These are phyloP conservation scores for Ectemnius cavifrons DNA, from an alignment of 2,888 invertebrate species.

Conservation along the genomic window DNA sequence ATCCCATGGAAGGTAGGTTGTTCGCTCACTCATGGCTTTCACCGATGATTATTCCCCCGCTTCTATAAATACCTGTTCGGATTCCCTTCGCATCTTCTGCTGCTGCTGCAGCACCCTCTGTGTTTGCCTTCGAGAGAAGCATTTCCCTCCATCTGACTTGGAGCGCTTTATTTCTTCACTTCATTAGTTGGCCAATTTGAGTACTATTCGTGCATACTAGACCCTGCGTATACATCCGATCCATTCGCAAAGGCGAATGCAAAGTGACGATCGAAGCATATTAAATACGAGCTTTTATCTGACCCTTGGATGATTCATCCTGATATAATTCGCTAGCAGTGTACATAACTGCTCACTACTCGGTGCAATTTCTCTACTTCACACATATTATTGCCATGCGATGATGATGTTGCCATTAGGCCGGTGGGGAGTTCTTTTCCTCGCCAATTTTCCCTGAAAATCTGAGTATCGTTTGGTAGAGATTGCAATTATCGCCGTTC, in stretches of 20 bases:
- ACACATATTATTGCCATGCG: too few relatives aligned
- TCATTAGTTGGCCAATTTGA: too few relatives aligned
- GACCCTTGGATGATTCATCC: slow-evolving; percentile 37
- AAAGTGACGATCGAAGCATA: slow-evolving; percentile 45
- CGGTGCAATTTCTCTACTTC: too few relatives aligned
- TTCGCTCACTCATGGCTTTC: slow-evolving; percentile 33
- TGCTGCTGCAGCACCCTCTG: background rate
- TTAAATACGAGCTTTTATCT: slow-evolving; percentile 45
- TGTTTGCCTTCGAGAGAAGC: background rate
- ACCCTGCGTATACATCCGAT: too few relatives aligned
- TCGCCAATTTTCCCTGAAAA: background rate
- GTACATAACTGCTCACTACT: too few relatives aligned
- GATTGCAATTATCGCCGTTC: background rate
- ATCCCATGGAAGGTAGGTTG: slow-evolving; percentile 56
- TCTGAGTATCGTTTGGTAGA: background rate
- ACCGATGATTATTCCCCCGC: slow-evolving; percentile 65
- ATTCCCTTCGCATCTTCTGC: background rate
- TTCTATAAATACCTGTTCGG: slow-evolving; percentile 50
- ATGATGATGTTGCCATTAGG: background rate
- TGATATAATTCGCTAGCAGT: slow-evolving; percentile 49
- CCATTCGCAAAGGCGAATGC: slow-evolving; percentile 25
- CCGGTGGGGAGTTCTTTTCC: background rate
- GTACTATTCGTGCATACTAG: too few relatives aligned
- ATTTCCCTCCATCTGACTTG: background rate
- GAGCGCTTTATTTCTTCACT: background rate